Conservation (phyloP, 2,113 vertebrate genomes). For the Pan troglodytes region NHGRI_mPanTro3-v2.1_pri NC_072408.2:124819001-124819500, state of each 20-base stretch:
- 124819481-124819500: neutral
- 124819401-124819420: neutral
- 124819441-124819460: neutral
- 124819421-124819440: neutral
- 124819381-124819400: neutral
- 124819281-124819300: neutral
- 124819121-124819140: neutral
- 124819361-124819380: neutral
- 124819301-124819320: neutral
- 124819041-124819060: neutral
- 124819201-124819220: neutral
- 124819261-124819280: neutral
- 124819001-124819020: neutral
- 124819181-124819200: neutral
- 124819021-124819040: constrained; percentile 11
- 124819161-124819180: neutral
- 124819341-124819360: neutral
- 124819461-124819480: neutral
- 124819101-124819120: too few species aligned
- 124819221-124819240: neutral
- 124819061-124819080: neutral
- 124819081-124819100: neutral
- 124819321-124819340: too few species aligned
- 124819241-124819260: neutral
- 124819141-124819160: neutral